Evolutionary conservation across 1,140 invertebrate species (phyloP).

Genomic region (Camponotus vicinus): DNA sequence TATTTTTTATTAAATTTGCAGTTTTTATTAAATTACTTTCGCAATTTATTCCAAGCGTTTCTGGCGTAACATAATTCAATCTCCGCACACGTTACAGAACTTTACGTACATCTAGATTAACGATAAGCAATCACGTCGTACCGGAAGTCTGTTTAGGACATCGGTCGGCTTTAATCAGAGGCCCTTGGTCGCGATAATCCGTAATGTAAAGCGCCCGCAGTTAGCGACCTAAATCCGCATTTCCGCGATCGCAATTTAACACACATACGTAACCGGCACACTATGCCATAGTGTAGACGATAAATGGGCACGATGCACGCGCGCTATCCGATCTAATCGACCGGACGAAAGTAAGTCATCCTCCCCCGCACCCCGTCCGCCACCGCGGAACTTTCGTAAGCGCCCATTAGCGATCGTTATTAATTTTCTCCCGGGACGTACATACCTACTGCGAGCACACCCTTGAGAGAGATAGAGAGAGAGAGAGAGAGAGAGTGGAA

Average conservation of each 20-base stretch:
- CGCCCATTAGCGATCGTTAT: constrained; percentile 55
- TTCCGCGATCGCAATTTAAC: constrained; percentile 30
- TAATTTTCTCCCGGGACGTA: constrained; percentile 26
- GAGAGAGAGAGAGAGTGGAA: neutral
- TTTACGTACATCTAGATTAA: neutral
- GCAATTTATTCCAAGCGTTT: neutral
- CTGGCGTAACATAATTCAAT: neutral
- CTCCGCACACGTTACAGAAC: neutral
- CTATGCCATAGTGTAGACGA: constrained; percentile 28
- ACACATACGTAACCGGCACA: constrained; percentile 24
- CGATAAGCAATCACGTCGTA: neutral
- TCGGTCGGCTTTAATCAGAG: neutral
- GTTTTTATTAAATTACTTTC: neutral
- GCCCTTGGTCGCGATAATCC: constrained; percentile 18
- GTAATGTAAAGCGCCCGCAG: constrained; percentile 42
- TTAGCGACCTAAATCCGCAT: constrained; percentile 56
- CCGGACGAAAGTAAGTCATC: constrained; percentile 55
- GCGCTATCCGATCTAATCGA: constrained; percentile 56
- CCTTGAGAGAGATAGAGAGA: neutral
- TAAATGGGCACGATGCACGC: constrained; percentile 62
- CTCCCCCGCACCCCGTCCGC: constrained; percentile 19
- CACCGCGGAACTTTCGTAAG: constrained; percentile 17
- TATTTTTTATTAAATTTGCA: neutral
- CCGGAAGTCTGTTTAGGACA: neutral
- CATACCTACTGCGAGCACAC: neutral